Evolutionary conservation across 2,797 vertebrate species (phyloP).

Genomic region (Parotocinclus haroldoi): DNA sequence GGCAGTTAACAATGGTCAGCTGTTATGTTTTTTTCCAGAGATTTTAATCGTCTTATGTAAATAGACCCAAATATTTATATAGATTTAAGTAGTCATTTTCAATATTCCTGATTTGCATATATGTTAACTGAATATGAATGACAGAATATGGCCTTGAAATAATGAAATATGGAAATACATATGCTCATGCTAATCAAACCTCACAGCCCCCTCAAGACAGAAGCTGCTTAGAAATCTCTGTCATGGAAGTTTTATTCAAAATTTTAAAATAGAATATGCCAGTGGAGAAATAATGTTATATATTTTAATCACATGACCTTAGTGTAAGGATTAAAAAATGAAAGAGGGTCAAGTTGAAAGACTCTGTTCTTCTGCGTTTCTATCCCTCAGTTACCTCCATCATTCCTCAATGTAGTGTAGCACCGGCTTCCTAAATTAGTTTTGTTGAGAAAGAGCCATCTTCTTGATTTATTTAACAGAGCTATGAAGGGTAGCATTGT

Average conservation of each 20-base stretch:
- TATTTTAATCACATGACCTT: no score
- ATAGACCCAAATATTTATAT: no score
- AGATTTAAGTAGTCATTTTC: neutral
- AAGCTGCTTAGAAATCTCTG: neutral
- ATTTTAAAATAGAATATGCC: no score
- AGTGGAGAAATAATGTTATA: no score
- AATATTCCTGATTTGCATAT: neutral
- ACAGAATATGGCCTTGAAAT: neutral
- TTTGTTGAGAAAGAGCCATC: neutral
- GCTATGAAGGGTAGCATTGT: neutral
- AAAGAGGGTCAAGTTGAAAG: neutral
- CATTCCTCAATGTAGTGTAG: neutral
- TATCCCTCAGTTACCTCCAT: neutral
- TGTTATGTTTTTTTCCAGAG: no score
- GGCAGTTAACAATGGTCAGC: no score
- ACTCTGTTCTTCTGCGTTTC: neutral
- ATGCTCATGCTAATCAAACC: neutral
- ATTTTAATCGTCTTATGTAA: no score
- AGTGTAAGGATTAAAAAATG: no score
- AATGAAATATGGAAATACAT: neutral
- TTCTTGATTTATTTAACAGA: neutral
- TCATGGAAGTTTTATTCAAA: neutral
- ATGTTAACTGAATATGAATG: neutral
- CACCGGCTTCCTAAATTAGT: neutral
- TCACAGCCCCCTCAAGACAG: neutral